A percentile compares a stretch with the other conserved stretches of the same genome.
Evolutionary conservation across 1,140 invertebrate species (phyloP).

Genomic region (Drosophila arizonae): DNA sequence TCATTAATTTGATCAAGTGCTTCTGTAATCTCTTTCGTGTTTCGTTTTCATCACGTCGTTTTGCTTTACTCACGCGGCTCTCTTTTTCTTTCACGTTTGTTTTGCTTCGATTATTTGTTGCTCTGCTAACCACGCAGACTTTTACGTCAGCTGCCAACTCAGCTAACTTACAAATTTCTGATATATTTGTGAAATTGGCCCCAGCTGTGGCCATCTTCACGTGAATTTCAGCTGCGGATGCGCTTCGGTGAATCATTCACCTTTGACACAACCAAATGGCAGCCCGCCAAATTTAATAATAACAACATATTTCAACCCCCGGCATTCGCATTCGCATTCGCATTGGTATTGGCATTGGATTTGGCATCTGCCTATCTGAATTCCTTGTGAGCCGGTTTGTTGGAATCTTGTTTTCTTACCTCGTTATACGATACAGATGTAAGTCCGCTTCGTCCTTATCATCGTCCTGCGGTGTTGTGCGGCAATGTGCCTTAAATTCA

Average conservation of each 20-base stretch:
- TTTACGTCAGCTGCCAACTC: slow-evolving; percentile 35
- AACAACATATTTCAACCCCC: slow-evolving; percentile 15
- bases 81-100: slow-evolving; percentile 9
- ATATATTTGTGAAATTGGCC: background rate
- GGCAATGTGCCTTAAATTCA: slow-evolving; percentile 59
- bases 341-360: background rate
- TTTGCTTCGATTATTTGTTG: slow-evolving; percentile 32
- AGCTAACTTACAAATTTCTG: slow-evolving; percentile 2
- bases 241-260: background rate
- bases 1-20: slow-evolving; percentile 20
- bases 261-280: background rate
- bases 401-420: slow-evolving; percentile 54
- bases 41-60: slow-evolving; percentile 11
- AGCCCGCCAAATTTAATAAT: slow-evolving; percentile 22
- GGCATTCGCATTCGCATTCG: background rate
- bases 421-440: slow-evolving; percentile 56
- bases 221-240: background rate
- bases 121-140: slow-evolving; percentile 8
- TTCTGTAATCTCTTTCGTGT: background rate
- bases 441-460: slow-evolving; percentile 46
- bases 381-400: slow-evolving; percentile 38
- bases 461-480: slow-evolving; percentile 53
- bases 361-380: slow-evolving; percentile 21
- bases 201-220: too few relatives aligned
- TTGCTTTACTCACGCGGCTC: background rate